Evolutionary conservation across 2,113 vertebrate genomes (phyloP).

Genomic region (Megaleporinus macrocephalus): DNA sequence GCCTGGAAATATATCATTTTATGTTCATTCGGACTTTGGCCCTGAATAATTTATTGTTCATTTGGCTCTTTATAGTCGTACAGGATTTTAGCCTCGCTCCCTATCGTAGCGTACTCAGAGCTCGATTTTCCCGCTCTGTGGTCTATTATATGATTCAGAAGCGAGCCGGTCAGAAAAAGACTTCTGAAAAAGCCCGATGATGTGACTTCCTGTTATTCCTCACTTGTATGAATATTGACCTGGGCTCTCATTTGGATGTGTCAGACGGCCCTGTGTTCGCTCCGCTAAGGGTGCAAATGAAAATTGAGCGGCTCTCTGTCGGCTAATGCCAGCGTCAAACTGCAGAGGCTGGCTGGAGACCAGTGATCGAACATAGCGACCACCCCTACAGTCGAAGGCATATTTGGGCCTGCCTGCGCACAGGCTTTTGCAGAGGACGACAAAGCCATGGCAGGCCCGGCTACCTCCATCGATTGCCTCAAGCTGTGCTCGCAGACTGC

Average conservation of each 20-base stretch:
- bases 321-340: background rate
- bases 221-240: conserved; percentile 61
- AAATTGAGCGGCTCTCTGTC: conserved; percentile 26
- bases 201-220: conserved; percentile 55
- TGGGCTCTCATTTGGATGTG: conserved; percentile 48
- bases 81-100: conserved; percentile 10
- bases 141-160: background rate
- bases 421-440: background rate
- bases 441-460: background rate
- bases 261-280: conserved; percentile 50
- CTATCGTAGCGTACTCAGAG: conserved; percentile 1
- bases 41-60: conserved; percentile 1
- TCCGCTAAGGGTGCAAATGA: conserved; percentile 50
- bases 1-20: conserved; percentile 24
- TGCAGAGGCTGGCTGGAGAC: background rate
- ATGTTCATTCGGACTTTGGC: conserved; percentile 1
- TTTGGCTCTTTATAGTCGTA: conserved; percentile 2
- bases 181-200: conserved; percentile 15
- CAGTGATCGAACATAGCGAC: conserved; percentile 26
- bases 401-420: conserved; percentile 28
- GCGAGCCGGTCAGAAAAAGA: background rate
- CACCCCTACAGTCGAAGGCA: conserved; percentile 27
- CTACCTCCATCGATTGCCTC: conserved; percentile 21
- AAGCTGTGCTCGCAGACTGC: conserved; percentile 15
- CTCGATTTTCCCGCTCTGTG: conserved; percentile 10